phyloP scores from a whole-genome alignment of 37 sponge, comb jelly and placozoan species.

The Spongia lamella region DNA sequence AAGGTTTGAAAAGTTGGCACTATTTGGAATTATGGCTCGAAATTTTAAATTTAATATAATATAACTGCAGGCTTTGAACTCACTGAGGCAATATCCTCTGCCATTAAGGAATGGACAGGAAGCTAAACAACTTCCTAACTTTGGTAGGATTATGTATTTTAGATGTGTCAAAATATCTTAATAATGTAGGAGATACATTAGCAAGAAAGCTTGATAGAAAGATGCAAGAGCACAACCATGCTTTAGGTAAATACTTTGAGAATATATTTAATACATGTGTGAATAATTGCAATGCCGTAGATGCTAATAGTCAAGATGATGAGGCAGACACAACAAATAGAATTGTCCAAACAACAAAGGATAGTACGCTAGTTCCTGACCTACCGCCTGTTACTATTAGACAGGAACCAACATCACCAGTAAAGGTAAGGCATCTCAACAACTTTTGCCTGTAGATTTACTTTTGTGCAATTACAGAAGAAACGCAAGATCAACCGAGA shows the following conservation, averaged over 20 bases:
- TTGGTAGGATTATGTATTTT: too few species aligned
- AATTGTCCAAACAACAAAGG: neutral
- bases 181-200: conserved; percentile 64
- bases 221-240: conserved; percentile 38
- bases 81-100: conserved; percentile 75
- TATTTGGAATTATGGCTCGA: neutral
- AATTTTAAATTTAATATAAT: neutral
- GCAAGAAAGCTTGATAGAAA: conserved; percentile 73
- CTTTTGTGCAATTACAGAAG: conserved; percentile 19
- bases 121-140: conserved; percentile 63
- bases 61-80: conserved; percentile 61
- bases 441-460: too few species aligned
- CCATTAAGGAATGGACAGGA: conserved; percentile 77
- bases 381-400: too few species aligned
- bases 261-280: neutral
- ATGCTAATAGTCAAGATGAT: neutral
- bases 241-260: neutral
- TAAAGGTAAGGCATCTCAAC: too few species aligned
- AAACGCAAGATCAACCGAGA: conserved; percentile 27
- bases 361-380: too few species aligned
- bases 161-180: neutral
- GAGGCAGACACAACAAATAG: neutral
- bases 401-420: too few species aligned
- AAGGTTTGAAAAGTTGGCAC: conserved; percentile 41
- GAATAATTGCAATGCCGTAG: neutral